phyloP scores from a whole-genome alignment of 2,797 vertebrate genomes.

The Spinus olivaceus region DNA sequence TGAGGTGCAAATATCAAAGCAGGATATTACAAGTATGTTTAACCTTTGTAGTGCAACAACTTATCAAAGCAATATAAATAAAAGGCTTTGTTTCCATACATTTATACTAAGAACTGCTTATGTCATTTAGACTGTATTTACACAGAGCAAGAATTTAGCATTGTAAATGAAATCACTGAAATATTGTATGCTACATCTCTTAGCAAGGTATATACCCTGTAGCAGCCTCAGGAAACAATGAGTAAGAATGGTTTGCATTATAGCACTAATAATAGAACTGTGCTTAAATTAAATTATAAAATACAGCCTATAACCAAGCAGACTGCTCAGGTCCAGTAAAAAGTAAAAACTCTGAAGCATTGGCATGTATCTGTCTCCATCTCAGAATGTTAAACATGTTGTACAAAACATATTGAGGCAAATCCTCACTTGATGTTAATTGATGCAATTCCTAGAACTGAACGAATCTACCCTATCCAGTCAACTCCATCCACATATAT shows the following conservation, averaged over 20 bases:
- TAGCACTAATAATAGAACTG: neutral
- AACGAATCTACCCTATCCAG: neutral
- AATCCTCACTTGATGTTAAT: neutral
- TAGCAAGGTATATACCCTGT: neutral
- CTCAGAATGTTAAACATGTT: rapidly evolving
- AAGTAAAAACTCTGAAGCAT: neutral
- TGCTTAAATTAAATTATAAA: neutral
- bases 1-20: neutral
- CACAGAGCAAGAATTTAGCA: neutral
- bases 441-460: neutral
- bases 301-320: neutral
- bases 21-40: neutral
- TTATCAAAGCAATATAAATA: neutral
- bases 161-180: neutral
- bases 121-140: neutral
- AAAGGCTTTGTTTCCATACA: neutral
- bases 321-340: neutral
- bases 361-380: neutral
- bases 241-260: neutral
- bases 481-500: neutral
- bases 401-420: neutral
- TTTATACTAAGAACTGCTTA: neutral
- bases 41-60: neutral
- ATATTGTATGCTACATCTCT: neutral
- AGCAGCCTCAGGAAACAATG: neutral